These are phyloP conservation scores for Acleris holmiana DNA, from an alignment of 2,888 invertebrate species.

Conservation along the genomic window DNA sequence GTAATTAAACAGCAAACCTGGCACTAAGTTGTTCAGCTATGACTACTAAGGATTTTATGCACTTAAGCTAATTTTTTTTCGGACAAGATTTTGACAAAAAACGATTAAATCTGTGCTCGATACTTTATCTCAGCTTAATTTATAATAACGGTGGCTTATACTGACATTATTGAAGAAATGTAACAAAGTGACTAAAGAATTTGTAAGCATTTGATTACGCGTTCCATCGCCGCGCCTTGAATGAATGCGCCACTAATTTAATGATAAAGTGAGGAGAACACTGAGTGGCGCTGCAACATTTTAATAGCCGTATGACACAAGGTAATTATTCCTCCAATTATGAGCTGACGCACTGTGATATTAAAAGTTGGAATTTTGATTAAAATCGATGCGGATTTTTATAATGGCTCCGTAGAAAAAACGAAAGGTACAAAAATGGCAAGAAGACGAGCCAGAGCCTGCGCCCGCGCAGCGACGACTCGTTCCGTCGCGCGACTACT, in stretches of 20 bases:
- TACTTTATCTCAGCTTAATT: too few relatives aligned
- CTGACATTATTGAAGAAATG: too few relatives aligned
- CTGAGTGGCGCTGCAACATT: conserved; percentile 50
- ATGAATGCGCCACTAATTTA: conserved; percentile 48
- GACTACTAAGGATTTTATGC: too few relatives aligned
- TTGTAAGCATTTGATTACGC: background rate
- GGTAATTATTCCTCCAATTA: conserved; percentile 73
- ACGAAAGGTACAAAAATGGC: conserved; percentile 71
- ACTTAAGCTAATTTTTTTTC: too few relatives aligned
- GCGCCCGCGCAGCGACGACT: conserved; percentile 63
- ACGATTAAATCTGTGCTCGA: too few relatives aligned
- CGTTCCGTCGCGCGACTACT: conserved; percentile 74
- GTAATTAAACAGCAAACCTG: too few relatives aligned
- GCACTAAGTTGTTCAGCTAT: too few relatives aligned
- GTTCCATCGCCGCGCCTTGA: conserved; percentile 13
- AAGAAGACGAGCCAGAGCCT: conserved; percentile 64
- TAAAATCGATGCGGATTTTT: conserved; percentile 77
- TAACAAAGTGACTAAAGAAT: background rate
- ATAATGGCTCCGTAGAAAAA: conserved; percentile 72
- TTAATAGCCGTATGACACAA: conserved; percentile 66
- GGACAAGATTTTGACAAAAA: too few relatives aligned
- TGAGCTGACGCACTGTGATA: conserved; percentile 66
- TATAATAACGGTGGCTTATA: too few relatives aligned
- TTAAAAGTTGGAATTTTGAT: conserved; percentile 78
- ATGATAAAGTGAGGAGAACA: conserved; percentile 55